Evolutionary conservation across 1,140 invertebrate genomes (phyloP).

Genomic region (Adoxophyes honmai): DNA sequence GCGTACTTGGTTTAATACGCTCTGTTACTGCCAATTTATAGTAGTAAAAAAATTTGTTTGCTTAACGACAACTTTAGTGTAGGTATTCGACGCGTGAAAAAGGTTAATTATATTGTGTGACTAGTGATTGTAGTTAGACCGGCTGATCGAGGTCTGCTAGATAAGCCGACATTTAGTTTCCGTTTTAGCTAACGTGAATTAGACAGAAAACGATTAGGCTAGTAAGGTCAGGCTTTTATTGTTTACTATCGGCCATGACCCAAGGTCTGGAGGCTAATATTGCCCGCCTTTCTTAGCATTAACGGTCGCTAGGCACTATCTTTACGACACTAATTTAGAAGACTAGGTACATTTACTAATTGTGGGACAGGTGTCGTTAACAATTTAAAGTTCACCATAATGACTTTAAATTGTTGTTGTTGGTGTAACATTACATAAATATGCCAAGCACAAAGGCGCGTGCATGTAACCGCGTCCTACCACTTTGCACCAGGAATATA

Average conservation of each 20-base stretch:
- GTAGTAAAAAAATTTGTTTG: background rate
- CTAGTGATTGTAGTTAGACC: background rate
- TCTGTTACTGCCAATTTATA: background rate
- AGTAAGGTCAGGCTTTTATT: background rate
- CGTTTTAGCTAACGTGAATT: conserved; percentile 12
- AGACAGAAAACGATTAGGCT: background rate
- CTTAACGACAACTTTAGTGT: background rate
- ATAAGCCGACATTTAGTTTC: background rate
- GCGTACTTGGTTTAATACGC: too few species aligned
- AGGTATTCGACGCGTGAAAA: background rate
- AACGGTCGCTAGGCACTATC: background rate
- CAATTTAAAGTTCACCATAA: too few species aligned
- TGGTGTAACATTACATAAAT: too few species aligned
- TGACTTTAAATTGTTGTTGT: too few species aligned
- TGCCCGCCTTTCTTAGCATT: conserved; percentile 1
- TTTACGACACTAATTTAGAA: background rate
- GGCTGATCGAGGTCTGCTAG: background rate
- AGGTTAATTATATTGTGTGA: background rate
- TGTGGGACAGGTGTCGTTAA: too few species aligned
- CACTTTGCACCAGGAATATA: too few species aligned
- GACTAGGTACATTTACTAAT: background rate
- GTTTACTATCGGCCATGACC: background rate
- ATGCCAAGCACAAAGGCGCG: too few species aligned
- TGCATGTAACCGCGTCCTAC: too few species aligned
- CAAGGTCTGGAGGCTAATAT: background rate